These are phyloP conservation scores for Spilosoma lubricipeda DNA, from an alignment of 2,888 invertebrate species.

Conservation along the genomic window DNA sequence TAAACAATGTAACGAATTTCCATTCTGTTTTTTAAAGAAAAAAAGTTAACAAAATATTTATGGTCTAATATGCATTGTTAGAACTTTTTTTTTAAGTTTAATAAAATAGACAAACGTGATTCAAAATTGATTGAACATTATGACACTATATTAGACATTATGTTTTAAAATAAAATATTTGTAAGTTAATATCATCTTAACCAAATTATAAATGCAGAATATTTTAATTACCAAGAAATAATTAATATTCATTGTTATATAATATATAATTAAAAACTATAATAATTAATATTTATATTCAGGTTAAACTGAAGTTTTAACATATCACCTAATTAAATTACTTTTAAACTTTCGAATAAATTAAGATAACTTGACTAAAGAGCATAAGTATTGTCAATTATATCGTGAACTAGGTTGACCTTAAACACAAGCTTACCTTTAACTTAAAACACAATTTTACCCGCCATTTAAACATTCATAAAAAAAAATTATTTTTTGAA, in stretches of 20 bases:
- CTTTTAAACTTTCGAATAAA: constrained; percentile 8
- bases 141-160: no score
- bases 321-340: constrained; percentile 22
- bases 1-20: constrained; percentile 1
- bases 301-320: constrained; percentile 25
- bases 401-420: not conserved
- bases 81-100: not conserved
- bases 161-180: constrained; percentile 4
- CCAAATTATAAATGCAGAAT: not conserved
- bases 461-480: constrained; percentile 18
- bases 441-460: constrained; percentile 28
- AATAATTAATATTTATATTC: constrained; percentile 27
- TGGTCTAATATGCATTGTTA: not conserved
- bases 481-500: constrained; percentile 18
- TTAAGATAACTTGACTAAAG: not conserved
- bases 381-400: not conserved
- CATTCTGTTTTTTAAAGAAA: constrained; percentile 13
- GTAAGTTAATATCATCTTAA: not conserved
- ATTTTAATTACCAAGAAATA: constrained; percentile 18
- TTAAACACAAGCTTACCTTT: constrained; percentile 29
- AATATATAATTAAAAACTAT: no score
- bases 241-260: constrained; percentile 25
- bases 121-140: no score
- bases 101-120: not conserved
- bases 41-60: not conserved